Conservation (phyloP, 1,140 invertebrate species). For the Subanguina moxae region DNA sequence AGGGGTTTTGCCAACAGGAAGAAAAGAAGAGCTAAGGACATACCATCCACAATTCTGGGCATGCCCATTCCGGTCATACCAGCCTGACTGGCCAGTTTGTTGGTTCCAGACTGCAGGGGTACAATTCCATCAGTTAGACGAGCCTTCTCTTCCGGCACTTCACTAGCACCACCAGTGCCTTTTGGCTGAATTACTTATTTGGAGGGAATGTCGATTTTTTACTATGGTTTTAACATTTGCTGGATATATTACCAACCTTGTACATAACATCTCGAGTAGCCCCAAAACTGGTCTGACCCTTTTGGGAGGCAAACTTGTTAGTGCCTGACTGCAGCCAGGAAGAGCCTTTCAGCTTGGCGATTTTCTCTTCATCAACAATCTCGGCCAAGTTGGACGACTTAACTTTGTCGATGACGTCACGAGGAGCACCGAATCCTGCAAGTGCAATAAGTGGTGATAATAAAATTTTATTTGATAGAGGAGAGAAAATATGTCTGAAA, state of each 20-base stretch:
- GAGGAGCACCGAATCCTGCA: constrained; percentile 54
- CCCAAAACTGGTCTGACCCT: constrained; percentile 50
- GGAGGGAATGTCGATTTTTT: too few relatives aligned
- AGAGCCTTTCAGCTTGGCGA: constrained; percentile 51
- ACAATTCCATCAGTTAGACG: constrained; percentile 59
- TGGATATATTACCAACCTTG: constrained; percentile 21
- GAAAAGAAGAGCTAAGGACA: neutral
- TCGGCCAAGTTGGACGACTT: constrained; percentile 56
- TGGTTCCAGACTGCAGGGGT: constrained; percentile 58
- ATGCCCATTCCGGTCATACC: constrained; percentile 59
- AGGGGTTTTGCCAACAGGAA: too few relatives aligned
- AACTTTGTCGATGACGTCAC: constrained; percentile 59
- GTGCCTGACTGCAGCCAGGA: constrained; percentile 59
- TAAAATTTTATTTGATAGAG: neutral
- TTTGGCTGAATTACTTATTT: constrained; percentile 48
- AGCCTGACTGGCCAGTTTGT: constrained; percentile 54
- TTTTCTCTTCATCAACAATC: constrained; percentile 56
- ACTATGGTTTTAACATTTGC: too few relatives aligned
- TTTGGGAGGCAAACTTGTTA: constrained; percentile 59
- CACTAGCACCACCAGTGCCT: constrained; percentile 56
- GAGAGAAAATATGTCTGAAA: too few relatives aligned
- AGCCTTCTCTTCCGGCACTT: constrained; percentile 59
- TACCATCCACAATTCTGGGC: constrained; percentile 59
- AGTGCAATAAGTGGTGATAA: constrained; percentile 4
- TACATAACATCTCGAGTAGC: constrained; percentile 58